A percentile compares a stretch with the other conserved stretches of the same genome.
Evolutionary conservation across 1,140 invertebrate genomes (phyloP).

Genomic region (Hypothenemus hampei): DNA sequence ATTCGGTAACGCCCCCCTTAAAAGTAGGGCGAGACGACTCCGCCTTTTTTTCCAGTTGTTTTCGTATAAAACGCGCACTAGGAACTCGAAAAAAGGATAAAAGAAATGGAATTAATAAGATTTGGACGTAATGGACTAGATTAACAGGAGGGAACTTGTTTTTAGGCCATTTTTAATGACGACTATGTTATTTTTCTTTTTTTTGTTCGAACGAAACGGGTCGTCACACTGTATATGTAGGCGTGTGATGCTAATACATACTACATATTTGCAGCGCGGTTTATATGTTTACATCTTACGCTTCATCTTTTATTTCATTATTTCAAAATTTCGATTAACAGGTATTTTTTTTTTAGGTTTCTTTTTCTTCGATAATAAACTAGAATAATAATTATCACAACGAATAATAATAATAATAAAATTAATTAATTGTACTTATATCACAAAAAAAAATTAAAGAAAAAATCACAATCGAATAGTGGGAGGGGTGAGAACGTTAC

Average conservation of each 20-base stretch:
- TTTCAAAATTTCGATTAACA: no score
- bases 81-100: constrained; percentile 28
- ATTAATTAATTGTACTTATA: constrained; percentile 31
- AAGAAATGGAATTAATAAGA: constrained; percentile 21
- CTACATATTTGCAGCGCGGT: neutral
- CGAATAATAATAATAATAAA: no score
- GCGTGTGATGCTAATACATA: no score
- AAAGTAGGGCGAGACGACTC: no score
- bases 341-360: no score
- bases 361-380: constrained; percentile 17
- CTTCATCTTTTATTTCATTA: neutral
- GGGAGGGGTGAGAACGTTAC: no score
- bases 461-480: constrained; percentile 21
- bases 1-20: no score
- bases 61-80: no score
- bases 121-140: constrained; percentile 38
- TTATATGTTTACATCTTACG: constrained; percentile 28
- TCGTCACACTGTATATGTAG: no score
- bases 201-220: no score
- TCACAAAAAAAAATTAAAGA: constrained; percentile 28
- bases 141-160: constrained; percentile 41
- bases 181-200: no score
- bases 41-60: no score
- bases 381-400: constrained; percentile 28
- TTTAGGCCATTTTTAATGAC: constrained; percentile 43